These are phyloP conservation scores for Digitonthophagus gazella DNA, from an alignment of 2,888 invertebrate species.

Conservation along the genomic window DNA sequence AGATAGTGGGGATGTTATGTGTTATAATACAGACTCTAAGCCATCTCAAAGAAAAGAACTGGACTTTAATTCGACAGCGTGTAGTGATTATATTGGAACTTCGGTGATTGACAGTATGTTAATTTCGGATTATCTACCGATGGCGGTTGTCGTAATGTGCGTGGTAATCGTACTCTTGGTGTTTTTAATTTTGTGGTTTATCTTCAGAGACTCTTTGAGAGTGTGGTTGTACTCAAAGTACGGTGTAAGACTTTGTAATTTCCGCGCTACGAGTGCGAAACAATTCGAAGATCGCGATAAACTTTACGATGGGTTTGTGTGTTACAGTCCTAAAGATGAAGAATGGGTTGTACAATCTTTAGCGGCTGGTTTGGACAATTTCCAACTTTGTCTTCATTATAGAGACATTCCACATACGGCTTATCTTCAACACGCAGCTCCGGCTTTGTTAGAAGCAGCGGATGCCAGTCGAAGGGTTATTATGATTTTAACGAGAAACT, in stretches of 20 bases:
- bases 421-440: slow-evolving; percentile 58
- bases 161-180: slow-evolving; percentile 75
- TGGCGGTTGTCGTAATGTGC: slow-evolving; percentile 77
- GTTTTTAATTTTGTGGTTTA: slow-evolving; percentile 73
- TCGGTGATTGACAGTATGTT: slow-evolving; percentile 80
- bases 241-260: slow-evolving; percentile 76
- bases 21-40: slow-evolving; percentile 72
- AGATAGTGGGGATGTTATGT: slow-evolving; percentile 77
- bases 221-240: slow-evolving; percentile 87
- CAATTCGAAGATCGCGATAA: slow-evolving; percentile 77
- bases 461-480: slow-evolving; percentile 85
- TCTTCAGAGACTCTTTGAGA: slow-evolving; percentile 81
- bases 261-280: slow-evolving; percentile 62
- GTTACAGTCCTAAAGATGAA: slow-evolving; percentile 90
- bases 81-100: slow-evolving; percentile 82
- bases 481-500: slow-evolving; percentile 82
- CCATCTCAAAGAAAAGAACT: slow-evolving; percentile 75
- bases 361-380: slow-evolving; percentile 81
- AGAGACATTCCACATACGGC: slow-evolving; percentile 78
- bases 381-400: slow-evolving; percentile 85
- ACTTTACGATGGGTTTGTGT: slow-evolving; percentile 88
- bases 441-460: slow-evolving; percentile 82
- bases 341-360: slow-evolving; percentile 83
- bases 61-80: slow-evolving; percentile 81
- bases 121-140: slow-evolving; percentile 79